Evolutionary conservation across 2,888 invertebrate genomes (phyloP).

Genomic region (Folsomia manolachei): DNA sequence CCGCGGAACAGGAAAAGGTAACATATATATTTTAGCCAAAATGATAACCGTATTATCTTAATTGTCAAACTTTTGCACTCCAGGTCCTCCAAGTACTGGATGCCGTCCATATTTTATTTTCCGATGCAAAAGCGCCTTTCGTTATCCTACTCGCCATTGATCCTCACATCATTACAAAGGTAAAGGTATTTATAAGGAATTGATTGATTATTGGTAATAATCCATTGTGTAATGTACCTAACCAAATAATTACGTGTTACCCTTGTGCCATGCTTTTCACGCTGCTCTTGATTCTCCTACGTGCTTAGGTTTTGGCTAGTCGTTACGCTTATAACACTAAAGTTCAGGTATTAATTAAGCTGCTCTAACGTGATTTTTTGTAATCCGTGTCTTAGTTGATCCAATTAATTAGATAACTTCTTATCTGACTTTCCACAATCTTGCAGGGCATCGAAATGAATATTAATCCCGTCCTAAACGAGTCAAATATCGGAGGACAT

Average conservation of each 20-base stretch:
- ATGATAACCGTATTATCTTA: too few species aligned
- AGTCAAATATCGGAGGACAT: constrained; percentile 91
- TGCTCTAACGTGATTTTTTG: neutral
- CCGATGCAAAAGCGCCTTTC: constrained; percentile 90
- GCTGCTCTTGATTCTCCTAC: too few species aligned
- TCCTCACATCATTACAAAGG: constrained; percentile 97
- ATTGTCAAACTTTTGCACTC: too few species aligned
- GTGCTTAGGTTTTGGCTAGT: neutral
- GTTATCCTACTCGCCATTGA: constrained; percentile 95
- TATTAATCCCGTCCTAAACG: constrained; percentile 79
- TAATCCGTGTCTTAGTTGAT: too few species aligned
- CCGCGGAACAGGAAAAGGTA: constrained; percentile 95
- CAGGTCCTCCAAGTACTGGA: constrained; percentile 88
- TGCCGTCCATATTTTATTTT: constrained; percentile 91
- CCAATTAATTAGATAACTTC: neutral
- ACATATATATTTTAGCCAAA: too few species aligned
- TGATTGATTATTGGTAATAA: too few species aligned
- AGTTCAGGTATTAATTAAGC: neutral
- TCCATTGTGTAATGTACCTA: too few species aligned
- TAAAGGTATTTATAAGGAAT: too few species aligned
- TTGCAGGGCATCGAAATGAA: constrained; percentile 83
- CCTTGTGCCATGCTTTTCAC: too few species aligned
- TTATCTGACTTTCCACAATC: neutral
- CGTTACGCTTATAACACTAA: neutral
- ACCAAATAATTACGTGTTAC: too few species aligned